Conservation (phyloP, 2,113 vertebrate genomes). For the Nerophis lumbriciformis region DNA sequence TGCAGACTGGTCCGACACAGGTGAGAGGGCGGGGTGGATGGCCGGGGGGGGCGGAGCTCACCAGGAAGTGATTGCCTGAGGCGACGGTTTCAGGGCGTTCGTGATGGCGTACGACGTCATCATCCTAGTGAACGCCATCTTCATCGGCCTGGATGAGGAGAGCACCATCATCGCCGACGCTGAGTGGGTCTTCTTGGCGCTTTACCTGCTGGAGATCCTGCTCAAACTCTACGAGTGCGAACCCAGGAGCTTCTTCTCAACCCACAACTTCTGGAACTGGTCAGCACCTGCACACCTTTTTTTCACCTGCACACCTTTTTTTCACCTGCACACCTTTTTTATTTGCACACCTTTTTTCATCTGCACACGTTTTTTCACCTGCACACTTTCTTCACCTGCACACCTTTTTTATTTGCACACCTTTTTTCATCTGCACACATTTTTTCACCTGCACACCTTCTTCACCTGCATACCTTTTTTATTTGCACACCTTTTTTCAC, state of each 20-base stretch:
- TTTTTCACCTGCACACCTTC: too few relatives aligned
- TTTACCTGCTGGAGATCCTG: conserved; percentile 87
- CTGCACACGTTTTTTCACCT: too few relatives aligned
- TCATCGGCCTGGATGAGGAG: conserved; percentile 88
- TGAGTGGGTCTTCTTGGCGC: conserved; percentile 84
- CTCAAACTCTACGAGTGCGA: conserved; percentile 89
- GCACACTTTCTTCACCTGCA: too few relatives aligned
- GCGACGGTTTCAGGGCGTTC: conserved; percentile 32
- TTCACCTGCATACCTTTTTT: too few relatives aligned
- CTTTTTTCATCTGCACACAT: too few relatives aligned
- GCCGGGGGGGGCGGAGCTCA: rapidly evolving
- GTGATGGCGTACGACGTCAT: conserved; percentile 76
- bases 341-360: too few relatives aligned
- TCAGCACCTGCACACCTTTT: conserved; percentile 45
- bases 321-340: too few relatives aligned
- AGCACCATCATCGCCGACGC: conserved; percentile 75
- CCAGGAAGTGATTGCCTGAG: too few relatives aligned
- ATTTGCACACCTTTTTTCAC: too few relatives aligned
- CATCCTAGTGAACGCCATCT: conserved; percentile 86
- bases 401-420: too few relatives aligned
- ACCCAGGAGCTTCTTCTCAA: conserved; percentile 79
- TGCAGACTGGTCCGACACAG: conserved; percentile 75
- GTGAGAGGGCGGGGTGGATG: conserved; percentile 57
- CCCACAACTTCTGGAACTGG: conserved; percentile 93
- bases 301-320: too few relatives aligned